Percentiles rank a stretch among this genome's conserved stretches.
phyloP scores from a whole-genome alignment of 2,888 invertebrate species.

The Arctia plantaginis region DNA sequence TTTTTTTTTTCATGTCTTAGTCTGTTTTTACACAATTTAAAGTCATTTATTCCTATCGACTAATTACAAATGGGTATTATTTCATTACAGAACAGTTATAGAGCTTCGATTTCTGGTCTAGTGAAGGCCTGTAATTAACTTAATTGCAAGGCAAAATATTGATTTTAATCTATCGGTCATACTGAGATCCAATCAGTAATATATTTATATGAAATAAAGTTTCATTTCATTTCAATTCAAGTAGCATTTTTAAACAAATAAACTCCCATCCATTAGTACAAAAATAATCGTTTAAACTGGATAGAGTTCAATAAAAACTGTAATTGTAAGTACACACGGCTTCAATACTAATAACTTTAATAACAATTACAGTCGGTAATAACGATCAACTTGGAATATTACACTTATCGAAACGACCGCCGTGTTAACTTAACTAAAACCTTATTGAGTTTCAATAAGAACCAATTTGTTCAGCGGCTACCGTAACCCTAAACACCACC shows the following conservation, averaged over 20 bases:
- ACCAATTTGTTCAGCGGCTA: constrained; percentile 53
- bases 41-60: constrained; percentile 40
- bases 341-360: constrained; percentile 35
- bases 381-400: constrained; percentile 56
- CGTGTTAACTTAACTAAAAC: constrained; percentile 47
- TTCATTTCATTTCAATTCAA: not conserved
- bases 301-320: constrained; percentile 40
- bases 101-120: constrained; percentile 44
- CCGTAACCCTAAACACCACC: constrained; percentile 22
- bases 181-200: constrained; percentile 22
- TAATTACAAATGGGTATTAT: constrained; percentile 47
- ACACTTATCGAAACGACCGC: constrained; percentile 56
- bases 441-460: constrained; percentile 57
- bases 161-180: constrained; percentile 29
- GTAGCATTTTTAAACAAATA: constrained; percentile 33
- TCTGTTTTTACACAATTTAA: constrained; percentile 39
- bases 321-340: constrained; percentile 32
- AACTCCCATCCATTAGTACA: constrained; percentile 24
- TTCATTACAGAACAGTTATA: constrained; percentile 40
- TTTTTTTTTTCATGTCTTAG: not conserved
- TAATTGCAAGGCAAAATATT: constrained; percentile 31
- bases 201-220: not conserved
- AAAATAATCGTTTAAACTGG: constrained; percentile 41
- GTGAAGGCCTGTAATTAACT: constrained; percentile 37
- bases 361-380: constrained; percentile 55